Evolutionary conservation across 2,113 vertebrate genomes (phyloP).

Genomic region (Axis porcinus): DNA sequence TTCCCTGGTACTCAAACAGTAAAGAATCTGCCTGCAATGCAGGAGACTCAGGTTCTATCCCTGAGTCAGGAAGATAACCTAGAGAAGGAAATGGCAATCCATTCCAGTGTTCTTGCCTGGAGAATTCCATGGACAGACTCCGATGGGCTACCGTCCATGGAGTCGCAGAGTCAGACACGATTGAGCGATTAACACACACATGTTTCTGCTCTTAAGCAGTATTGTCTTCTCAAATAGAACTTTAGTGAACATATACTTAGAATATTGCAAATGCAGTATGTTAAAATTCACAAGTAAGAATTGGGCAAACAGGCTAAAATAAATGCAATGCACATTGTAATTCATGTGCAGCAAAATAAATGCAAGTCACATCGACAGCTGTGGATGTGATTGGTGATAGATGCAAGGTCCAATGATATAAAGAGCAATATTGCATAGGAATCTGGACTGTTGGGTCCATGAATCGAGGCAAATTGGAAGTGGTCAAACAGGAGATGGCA

Average conservation of each 20-base stretch:
- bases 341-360: neutral
- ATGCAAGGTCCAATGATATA: neutral
- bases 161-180: neutral
- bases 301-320: neutral
- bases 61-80: neutral
- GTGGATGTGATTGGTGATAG: neutral
- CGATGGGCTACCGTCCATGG: neutral
- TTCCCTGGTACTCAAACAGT: neutral
- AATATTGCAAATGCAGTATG: neutral
- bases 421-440: neutral
- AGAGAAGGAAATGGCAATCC: neutral
- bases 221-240: neutral
- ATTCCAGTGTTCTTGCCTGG: neutral
- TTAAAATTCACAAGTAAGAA: neutral
- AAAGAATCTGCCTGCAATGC: neutral
- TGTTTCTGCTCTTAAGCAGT: neutral
- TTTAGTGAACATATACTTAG: neutral
- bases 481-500: neutral
- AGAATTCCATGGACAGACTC: neutral
- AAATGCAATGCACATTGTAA: neutral
- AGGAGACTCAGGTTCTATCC: neutral
- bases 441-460: neutral
- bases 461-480: neutral
- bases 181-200: neutral
- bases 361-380: neutral